These are phyloP conservation scores for Picathartes gymnocephalus DNA, from an alignment of 2,113 vertebrate genomes.

Conservation along the genomic window DNA sequence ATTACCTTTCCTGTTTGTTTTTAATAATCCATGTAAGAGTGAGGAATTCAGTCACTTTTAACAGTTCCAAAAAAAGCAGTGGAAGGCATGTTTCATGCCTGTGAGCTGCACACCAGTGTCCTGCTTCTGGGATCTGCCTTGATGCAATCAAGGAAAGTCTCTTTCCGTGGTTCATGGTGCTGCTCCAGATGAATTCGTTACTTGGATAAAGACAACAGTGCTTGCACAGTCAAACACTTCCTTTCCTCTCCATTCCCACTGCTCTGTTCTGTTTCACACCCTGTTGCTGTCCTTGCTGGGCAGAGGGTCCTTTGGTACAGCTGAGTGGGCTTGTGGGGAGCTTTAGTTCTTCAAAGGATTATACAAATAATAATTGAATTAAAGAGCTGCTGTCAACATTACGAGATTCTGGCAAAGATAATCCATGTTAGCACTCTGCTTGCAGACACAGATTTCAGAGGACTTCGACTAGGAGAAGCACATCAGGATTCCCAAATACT, in stretches of 20 bases:
- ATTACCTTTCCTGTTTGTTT: conserved; percentile 69
- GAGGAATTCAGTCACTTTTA: conserved; percentile 49
- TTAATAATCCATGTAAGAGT: conserved; percentile 45
- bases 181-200: neutral
- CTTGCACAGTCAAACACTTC: neutral
- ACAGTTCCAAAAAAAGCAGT: neutral
- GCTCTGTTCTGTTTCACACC: neutral
- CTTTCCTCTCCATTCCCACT: neutral
- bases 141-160: neutral
- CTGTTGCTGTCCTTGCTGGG: neutral
- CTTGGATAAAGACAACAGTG: neutral
- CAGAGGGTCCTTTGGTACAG: rapidly evolving
- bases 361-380: neutral
- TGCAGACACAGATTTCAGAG: neutral
- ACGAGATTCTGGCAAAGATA: neutral
- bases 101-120: neutral
- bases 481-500: rapidly evolving
- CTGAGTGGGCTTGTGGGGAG: neutral
- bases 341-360: neutral
- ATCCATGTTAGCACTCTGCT: neutral
- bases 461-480: neutral
- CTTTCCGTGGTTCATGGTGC: rapidly evolving
- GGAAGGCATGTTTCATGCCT: neutral
- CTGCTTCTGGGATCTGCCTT: neutral
- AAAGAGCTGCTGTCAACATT: neutral